These are phyloP conservation scores for Dasypolia templi DNA, from an alignment of 2,888 invertebrate genomes.

Conservation along the genomic window DNA sequence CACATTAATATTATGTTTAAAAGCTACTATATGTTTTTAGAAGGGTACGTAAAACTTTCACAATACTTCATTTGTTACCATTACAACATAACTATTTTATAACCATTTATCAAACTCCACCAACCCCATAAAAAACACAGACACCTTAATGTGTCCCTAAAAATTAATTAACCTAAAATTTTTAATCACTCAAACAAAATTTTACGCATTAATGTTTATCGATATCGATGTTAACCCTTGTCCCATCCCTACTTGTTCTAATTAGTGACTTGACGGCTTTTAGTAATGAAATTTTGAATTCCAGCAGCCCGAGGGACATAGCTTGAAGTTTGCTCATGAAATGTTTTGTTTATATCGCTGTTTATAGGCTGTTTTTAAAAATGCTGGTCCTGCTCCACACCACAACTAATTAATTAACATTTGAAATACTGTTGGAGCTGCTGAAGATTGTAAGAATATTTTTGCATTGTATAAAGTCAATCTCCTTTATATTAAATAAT, in stretches of 20 bases:
- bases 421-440: too few relatives aligned
- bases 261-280: conserved; percentile 66
- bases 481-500: too few relatives aligned
- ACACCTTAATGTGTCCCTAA: background rate
- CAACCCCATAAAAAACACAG: conserved; percentile 18
- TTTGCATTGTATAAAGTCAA: too few relatives aligned
- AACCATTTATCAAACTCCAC: background rate
- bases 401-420: too few relatives aligned
- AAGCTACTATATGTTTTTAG: too few relatives aligned
- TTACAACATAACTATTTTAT: background rate
- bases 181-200: conserved; percentile 11
- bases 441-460: too few relatives aligned
- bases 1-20: too few relatives aligned
- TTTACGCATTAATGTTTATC: conserved; percentile 26
- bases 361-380: background rate
- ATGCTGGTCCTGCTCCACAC: too few relatives aligned
- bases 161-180: conserved; percentile 43
- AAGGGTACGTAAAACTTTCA: too few relatives aligned
- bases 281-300: conserved; percentile 70
- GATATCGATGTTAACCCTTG: conserved; percentile 34
- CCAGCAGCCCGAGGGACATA: conserved; percentile 56
- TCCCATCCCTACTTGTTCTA: conserved; percentile 65
- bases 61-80: background rate
- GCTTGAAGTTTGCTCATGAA: conserved; percentile 47
- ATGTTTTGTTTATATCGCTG: conserved; percentile 34